phyloP scores from a whole-genome alignment of 2,113 vertebrate species.

The Mola mola region DNA sequence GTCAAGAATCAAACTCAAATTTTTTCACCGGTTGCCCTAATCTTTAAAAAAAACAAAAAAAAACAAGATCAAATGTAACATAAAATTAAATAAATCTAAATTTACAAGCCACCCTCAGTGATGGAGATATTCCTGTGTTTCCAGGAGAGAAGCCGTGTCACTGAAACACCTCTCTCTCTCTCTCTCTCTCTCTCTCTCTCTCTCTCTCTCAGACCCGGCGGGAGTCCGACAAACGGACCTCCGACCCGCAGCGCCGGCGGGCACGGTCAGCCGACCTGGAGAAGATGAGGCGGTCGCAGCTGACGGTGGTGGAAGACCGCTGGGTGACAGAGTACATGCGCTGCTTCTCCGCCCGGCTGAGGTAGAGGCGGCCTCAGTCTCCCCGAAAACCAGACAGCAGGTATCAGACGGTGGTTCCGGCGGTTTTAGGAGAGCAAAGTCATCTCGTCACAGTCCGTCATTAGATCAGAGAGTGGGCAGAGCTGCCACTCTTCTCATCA shows the following conservation, averaged over 20 bases:
- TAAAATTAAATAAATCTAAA: too few species aligned
- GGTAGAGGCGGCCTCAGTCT: slow-evolving; percentile 60
- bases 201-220: slow-evolving; percentile 81
- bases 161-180: slow-evolving; percentile 46
- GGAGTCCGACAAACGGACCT: slow-evolving; percentile 81
- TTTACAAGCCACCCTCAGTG: too few species aligned
- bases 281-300: slow-evolving; percentile 69
- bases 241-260: slow-evolving; percentile 77
- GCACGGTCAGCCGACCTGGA: slow-evolving; percentile 87
- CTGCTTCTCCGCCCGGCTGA: slow-evolving; percentile 90
- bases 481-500: too few species aligned
- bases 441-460: not conserved
- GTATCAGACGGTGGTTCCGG: not conserved
- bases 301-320: slow-evolving; percentile 82
- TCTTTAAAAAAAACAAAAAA: too few species aligned
- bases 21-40: too few species aligned
- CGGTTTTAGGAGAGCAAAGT: too few species aligned
- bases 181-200: slow-evolving; percentile 7
- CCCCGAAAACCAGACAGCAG: not conserved
- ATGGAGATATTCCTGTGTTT: too few species aligned
- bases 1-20: too few species aligned
- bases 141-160: slow-evolving; percentile 37
- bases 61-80: too few species aligned
- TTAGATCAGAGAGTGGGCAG: too few species aligned
- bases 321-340: slow-evolving; percentile 98